Evolutionary conservation across 2,113 vertebrate genomes (phyloP).

Genomic region (Sceloporus tristichus): DNA sequence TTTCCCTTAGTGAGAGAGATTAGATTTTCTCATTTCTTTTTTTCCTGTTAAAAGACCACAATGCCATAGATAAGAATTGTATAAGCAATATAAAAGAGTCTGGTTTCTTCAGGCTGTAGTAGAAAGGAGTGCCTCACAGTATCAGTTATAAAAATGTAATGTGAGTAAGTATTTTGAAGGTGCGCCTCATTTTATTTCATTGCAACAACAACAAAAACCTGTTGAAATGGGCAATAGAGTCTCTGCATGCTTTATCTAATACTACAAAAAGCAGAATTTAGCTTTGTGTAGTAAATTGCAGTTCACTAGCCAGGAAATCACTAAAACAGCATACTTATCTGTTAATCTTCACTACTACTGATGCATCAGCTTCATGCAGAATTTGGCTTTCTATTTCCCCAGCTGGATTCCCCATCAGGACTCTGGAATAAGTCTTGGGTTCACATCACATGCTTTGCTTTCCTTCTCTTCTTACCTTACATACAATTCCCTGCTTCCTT

Average conservation of each 20-base stretch:
- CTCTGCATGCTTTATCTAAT: constrained; percentile 1
- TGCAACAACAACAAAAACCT: background rate
- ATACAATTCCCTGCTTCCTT: too few relatives aligned
- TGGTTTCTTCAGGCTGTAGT: constrained; percentile 43
- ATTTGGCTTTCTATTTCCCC: background rate
- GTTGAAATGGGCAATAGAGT: background rate
- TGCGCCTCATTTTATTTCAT: background rate
- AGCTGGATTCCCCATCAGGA: background rate
- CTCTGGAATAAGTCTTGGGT: background rate
- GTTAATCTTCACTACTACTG: background rate
- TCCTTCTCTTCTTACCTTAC: background rate
- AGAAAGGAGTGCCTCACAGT: constrained; percentile 57
- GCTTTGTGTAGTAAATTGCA: background rate
- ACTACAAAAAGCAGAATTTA: background rate
- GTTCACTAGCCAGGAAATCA: background rate
- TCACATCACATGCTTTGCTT: too few relatives aligned
- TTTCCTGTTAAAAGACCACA: constrained; percentile 51
- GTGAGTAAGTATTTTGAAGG: constrained; percentile 29
- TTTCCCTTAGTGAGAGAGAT: constrained; percentile 55
- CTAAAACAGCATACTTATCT: background rate
- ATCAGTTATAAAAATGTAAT: constrained; percentile 53
- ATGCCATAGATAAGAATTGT: constrained; percentile 61
- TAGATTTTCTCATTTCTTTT: constrained; percentile 51
- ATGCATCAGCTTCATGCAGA: background rate
- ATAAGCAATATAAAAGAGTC: constrained; percentile 52